phyloP scores from a whole-genome alignment of 2,888 invertebrate species.

The Apotomis capreana region DNA sequence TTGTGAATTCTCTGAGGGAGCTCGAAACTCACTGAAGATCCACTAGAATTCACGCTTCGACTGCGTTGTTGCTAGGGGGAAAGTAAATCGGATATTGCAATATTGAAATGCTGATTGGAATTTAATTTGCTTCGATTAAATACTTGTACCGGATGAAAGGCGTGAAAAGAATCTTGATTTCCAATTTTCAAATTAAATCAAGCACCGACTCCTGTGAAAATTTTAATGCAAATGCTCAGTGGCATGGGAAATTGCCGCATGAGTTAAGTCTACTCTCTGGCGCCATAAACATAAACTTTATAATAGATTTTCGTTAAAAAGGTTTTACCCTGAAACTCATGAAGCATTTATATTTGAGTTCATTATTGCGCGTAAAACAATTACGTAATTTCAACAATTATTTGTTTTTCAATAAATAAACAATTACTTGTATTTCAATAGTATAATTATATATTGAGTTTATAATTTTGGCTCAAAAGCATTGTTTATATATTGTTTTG shows the following conservation, averaged over 20 bases:
- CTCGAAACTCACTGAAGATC: conserved; percentile 12
- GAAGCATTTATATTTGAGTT: too few species aligned
- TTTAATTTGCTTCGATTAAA: conserved; percentile 16
- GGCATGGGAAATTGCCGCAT: not conserved
- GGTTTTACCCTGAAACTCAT: too few species aligned
- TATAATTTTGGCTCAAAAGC: too few species aligned
- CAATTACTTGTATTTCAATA: too few species aligned
- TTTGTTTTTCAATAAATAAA: too few species aligned
- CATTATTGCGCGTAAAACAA: too few species aligned
- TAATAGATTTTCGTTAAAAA: too few species aligned
- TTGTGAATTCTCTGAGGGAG: not conserved
- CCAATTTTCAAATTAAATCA: not conserved
- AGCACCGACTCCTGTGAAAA: not conserved
- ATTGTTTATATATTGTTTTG: too few species aligned
- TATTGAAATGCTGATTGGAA: conserved; percentile 27
- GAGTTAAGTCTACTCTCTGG: not conserved
- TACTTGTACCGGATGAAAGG: conserved; percentile 25
- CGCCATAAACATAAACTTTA: too few species aligned
- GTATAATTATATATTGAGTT: too few species aligned
- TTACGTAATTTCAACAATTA: too few species aligned
- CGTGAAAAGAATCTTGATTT: not conserved
- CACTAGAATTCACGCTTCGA: conserved; percentile 29
- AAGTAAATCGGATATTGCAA: conserved; percentile 18
- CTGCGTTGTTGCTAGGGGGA: conserved; percentile 1
- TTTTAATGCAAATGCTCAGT: not conserved